Evolutionary conservation across 2,113 vertebrate species (phyloP), one percentile per base, ranked within the genome.

Genomic region (Meleagris gallopavo): DNA sequence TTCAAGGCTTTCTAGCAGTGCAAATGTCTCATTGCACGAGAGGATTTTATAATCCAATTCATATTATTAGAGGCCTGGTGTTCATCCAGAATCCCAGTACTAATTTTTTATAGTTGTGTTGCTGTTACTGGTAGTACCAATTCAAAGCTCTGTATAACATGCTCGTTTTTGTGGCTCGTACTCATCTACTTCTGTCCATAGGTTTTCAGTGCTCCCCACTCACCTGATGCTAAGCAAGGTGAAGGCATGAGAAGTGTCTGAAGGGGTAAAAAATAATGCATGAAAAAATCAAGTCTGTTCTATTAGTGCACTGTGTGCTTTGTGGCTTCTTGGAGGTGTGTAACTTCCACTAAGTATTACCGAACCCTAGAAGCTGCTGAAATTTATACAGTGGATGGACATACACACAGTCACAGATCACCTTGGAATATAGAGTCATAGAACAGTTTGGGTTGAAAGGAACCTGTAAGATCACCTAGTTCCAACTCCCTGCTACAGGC

Each of bases 31-130:
- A 0, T 67, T 88, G 25, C 48, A 8, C 65, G 43, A 75, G 34
- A 77, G 13, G 48, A 43, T 87, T 89, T 92, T 62, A 77, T 89
- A 91, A 91, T 66, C 41, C 36, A 66, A 55, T 83, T 66, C 73
- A n/a, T 60, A 74, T 55, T 30, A 91, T 78, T 41, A 30, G 13
- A 32, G 29, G n/a, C 19, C 6, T 83, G 60, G n/a, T 48, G 18
- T 83, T 86, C 54, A 19, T 11, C 40, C 40, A 86, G 38, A 57
- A 54, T 57, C 16, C 18, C 60, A 9, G 2, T 40, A 64, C 62
- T 34, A 41, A 45, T 58, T 25, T 43, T 24, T 22, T 27, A 12
- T 40, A 41, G 29, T 41, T 22, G 21, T 25, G 30, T 55, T 93
- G 66, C 13, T 66, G 74, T 75, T 83, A 27, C 25, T 81, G 22